phyloP scores from a whole-genome alignment of 1,140 invertebrate genomes.

The Scaptomyza pallida region DNA sequence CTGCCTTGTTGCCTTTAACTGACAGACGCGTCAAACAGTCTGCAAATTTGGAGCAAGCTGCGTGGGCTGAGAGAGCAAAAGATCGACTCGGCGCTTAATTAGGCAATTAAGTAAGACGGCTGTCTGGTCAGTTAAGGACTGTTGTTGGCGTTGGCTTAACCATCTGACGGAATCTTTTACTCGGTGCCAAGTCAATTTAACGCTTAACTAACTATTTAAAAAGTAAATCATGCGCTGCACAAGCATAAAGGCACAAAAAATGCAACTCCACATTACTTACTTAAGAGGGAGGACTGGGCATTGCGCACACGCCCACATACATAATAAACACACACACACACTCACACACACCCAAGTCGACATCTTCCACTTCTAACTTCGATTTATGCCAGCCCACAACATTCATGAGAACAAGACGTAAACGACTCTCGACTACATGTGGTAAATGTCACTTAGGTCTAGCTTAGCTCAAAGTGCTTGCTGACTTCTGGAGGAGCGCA shows the following conservation, averaged over 20 bases:
- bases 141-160: constrained; percentile 36
- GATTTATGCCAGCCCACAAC: constrained; percentile 64
- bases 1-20: constrained; percentile 7
- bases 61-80: constrained; percentile 42
- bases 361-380: constrained; percentile 38
- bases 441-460: constrained; percentile 54
- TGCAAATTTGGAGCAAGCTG: constrained; percentile 54
- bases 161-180: constrained; percentile 29
- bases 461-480: neutral
- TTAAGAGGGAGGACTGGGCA: constrained; percentile 16
- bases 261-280: neutral
- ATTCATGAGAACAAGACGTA: constrained; percentile 25
- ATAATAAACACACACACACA: constrained; percentile 26
- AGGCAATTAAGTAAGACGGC: constrained; percentile 62
- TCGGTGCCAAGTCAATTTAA: constrained; percentile 69
- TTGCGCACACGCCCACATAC: constrained; percentile 21
- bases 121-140: constrained; percentile 52
- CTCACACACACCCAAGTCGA: constrained; percentile 11
- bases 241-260: constrained; percentile 1
- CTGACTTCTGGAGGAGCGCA: neutral
- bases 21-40: constrained; percentile 21
- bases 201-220: constrained; percentile 71
- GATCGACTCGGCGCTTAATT: constrained; percentile 63
- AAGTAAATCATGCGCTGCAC: constrained; percentile 46
- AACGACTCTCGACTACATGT: constrained; percentile 44